Evolutionary conservation across 2,888 invertebrate genomes (phyloP), one percentile per base, ranked within the genome.

Genomic region (Mythimna albipuncta): DNA sequence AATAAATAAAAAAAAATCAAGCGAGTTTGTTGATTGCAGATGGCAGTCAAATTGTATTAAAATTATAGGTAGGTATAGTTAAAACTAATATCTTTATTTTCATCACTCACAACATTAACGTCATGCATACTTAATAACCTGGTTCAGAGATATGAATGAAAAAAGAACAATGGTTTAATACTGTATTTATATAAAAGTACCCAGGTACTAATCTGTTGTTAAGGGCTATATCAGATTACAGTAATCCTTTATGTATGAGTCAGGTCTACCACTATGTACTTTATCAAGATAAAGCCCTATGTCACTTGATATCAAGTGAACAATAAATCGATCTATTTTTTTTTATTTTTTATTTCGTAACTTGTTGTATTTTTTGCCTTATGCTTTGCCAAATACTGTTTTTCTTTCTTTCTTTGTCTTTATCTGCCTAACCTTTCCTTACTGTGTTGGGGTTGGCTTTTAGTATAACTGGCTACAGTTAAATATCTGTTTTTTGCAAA

Each of bases 191-290:
- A 19, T 19, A 47, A 4, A 9, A 47, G 9, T 16, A 47, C 13
- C 16, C 3, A 47, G 47, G 16, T 19, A 19, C 2, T 62, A 50
- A 75, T 62, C 44, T 35, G 35, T 69, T 76, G 16, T 44, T 69
- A 44, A 13, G 26, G 10, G 44, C 16, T n/a, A n/a, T 62, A 63
- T 57, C 62, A 21, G 68, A 74, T 76, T 35, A 62, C 38, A 57
- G n/a, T 69, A 55, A 57, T 55, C 55, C 75, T 11, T 62, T 26
- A 44, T 11, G 52, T n/a, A 52, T 63, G 57, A 58, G 50, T 57
- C 26, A 52, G 19, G 6, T 52, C 57, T 44, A 16, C 16, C 41
- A 44, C 35, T 11, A 58, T 26, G 38, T 11, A 5, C 13, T 16
- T 38, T 47, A 2, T n/a, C 4, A 54, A 35, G 59, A 74, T 75